These are phyloP conservation scores for Diabrotica virgifera DNA, from an alignment of 1,140 invertebrate species.

Conservation along the genomic window DNA sequence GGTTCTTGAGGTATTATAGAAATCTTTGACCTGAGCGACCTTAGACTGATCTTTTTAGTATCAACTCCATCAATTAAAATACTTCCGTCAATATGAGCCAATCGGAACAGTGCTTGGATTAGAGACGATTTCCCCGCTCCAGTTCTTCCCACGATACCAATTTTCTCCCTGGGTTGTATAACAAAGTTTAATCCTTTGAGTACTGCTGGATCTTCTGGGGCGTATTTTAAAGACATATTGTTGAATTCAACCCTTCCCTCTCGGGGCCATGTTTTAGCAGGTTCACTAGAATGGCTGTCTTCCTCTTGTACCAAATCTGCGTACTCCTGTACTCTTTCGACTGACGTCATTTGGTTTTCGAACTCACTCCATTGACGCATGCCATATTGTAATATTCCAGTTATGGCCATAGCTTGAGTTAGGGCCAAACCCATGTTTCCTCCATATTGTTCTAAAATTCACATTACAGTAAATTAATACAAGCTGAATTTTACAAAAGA, in stretches of 20 bases:
- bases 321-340: constrained; percentile 61
- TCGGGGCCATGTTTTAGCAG: constrained; percentile 63
- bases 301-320: constrained; percentile 64
- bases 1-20: constrained; percentile 83
- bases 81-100: constrained; percentile 64
- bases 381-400: constrained; percentile 77
- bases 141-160: too few relatives aligned
- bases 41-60: constrained; percentile 60
- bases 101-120: constrained; percentile 66
- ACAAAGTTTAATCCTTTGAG: constrained; percentile 1
- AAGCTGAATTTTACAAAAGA: too few relatives aligned
- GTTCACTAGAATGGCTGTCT: constrained; percentile 32
- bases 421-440: constrained; percentile 73
- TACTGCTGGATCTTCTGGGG: constrained; percentile 50
- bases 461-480: neutral
- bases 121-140: constrained; percentile 41
- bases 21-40: constrained; percentile 67
- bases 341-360: too few relatives aligned
- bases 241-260: constrained; percentile 55
- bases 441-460: constrained; percentile 18
- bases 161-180: constrained; percentile 8
- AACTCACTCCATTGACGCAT: too few relatives aligned
- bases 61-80: constrained; percentile 71
- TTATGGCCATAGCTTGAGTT: constrained; percentile 70
- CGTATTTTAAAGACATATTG: constrained; percentile 65